Base-by-base conservation (phyloP, 2,113 vertebrate species). In the Neogale vison region DNA sequence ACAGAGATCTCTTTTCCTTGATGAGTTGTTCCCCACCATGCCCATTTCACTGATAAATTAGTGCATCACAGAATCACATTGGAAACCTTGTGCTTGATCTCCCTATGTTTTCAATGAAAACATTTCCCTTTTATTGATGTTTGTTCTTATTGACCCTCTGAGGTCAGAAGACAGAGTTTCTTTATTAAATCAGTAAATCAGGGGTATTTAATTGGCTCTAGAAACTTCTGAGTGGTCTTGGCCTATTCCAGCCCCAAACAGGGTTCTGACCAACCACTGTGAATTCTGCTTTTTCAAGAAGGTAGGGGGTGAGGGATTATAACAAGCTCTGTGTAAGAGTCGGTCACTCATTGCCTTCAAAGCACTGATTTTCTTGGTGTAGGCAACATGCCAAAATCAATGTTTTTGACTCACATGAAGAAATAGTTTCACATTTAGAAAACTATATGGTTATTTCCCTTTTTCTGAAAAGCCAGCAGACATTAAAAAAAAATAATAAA, bases 141-240 rank as follows among this genome's bases (percentile, higher is more conserved):
- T 98, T 98, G 86, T 81, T 98, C 97, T 97, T 97, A 88, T 94
- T 98, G 97, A 98, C 98, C 96, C 63, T 97, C 76, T 96, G 90
- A 94, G 95, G 90, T 98, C 89, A 98, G 79, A 94, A 98, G 94
- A 96, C 95, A 97, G 91, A 18, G 82, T 95, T 98, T 87, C 93
- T 96, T 98, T 98, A 98, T 98, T 99, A 98, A 98, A 98, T 98
- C 98, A 82, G 94, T 98, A 98, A 97, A 98, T 98, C 97, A 98
- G 65, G 74, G 91, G 18, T 91, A 67, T 98, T 98, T 98, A 98
- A 98, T 98, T 98, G 97, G 97, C 96, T 98, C 88, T 97, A 98
- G 96, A 88, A 98, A 34, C 95, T 98, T 98, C 97, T 93, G 81
- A 97, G 50, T 98, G 88, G 85, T 93, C 72, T 98, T 98, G 96